Percentiles rank a stretch among this genome's conserved stretches.
Conservation (phyloP, 2,888 invertebrate species). For the Netelia virgata region DNA sequence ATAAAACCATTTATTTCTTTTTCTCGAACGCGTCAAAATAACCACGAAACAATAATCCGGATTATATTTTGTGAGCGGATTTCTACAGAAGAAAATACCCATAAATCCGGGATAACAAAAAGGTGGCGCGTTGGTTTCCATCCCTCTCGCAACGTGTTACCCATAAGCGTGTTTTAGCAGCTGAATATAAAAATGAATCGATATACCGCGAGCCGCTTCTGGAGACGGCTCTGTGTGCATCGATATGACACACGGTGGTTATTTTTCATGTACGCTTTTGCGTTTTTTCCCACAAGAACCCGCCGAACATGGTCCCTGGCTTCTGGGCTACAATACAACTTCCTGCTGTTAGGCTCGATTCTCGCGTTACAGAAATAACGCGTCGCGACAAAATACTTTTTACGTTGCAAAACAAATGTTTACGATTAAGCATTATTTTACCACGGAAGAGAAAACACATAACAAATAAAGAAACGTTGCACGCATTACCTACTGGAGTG, state of each 20-base stretch:
- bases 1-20: too few species aligned
- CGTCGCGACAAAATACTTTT: too few species aligned
- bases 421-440: constrained; percentile 21
- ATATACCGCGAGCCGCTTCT: constrained; percentile 35
- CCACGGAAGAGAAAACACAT: neutral
- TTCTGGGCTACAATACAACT: neutral
- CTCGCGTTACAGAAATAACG: neutral
- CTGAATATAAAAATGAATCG: constrained; percentile 40
- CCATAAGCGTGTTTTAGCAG: constrained; percentile 2
- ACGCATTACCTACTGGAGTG: neutral
- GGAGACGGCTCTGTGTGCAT: constrained; percentile 13
- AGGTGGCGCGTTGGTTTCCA: neutral
- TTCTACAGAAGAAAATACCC: neutral
- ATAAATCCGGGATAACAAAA: constrained; percentile 2
- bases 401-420: constrained; percentile 2
- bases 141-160: neutral
- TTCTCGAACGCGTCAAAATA: neutral
- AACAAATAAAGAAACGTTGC: neutral
- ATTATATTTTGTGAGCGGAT: neutral
- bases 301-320: constrained; percentile 20
- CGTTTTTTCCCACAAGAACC: constrained; percentile 19
- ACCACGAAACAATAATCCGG: neutral
- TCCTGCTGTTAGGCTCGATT: neutral
- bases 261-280: constrained; percentile 14
- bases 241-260: constrained; percentile 21